Evolutionary conservation across 2,888 invertebrate species (phyloP).

Genomic region (Unio pictorum): DNA sequence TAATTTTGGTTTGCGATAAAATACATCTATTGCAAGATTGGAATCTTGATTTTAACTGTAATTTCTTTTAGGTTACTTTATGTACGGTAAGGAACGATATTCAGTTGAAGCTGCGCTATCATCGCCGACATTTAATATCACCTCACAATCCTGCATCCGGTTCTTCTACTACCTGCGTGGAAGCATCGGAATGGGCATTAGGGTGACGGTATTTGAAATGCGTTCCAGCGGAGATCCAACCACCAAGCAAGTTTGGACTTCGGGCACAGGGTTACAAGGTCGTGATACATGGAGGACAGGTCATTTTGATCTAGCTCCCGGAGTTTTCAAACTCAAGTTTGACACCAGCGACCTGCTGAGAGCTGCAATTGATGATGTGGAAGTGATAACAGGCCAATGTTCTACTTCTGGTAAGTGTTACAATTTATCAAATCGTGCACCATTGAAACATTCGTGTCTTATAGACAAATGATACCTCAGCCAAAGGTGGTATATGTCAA

Average conservation of each 20-base stretch:
- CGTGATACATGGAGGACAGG: constrained; percentile 54
- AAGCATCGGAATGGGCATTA: constrained; percentile 26
- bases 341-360: constrained; percentile 33
- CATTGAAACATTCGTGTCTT: background rate
- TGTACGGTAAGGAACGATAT: constrained; percentile 27
- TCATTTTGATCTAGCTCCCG: constrained; percentile 45
- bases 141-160: constrained; percentile 50
- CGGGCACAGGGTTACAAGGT: constrained; percentile 13
- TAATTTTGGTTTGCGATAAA: no score
- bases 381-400: constrained; percentile 46
- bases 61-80: constrained; percentile 28
- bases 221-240: background rate
- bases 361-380: constrained; percentile 57
- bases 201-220: constrained; percentile 27
- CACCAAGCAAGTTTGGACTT: constrained; percentile 9
- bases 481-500: no score
- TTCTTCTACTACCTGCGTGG: constrained; percentile 60
- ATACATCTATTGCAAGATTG: no score
- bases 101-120: constrained; percentile 23
- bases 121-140: constrained; percentile 41
- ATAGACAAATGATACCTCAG: no score
- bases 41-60: no score
- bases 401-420: constrained; percentile 39
- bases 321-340: constrained; percentile 46
- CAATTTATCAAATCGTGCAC: background rate